These are phyloP conservation scores for Pterobdella sp. DNA, from an alignment of 2,888 invertebrate species.

Conservation along the genomic window DNA sequence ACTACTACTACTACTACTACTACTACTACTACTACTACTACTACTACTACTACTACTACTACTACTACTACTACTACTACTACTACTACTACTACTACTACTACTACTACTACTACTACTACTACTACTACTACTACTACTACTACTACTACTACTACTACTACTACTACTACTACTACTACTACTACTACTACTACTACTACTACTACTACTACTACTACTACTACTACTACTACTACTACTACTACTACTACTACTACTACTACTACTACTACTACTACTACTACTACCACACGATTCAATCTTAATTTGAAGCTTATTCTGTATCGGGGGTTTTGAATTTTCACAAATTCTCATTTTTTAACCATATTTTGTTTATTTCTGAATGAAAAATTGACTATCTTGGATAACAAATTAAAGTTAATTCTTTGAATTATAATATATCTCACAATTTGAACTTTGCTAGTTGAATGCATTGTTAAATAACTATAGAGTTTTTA, in stretches of 20 bases:
- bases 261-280: conserved; percentile 8
- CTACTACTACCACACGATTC: conserved; percentile 9
- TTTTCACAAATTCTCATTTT: no score
- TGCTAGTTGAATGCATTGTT: no score
- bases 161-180: conserved; percentile 8
- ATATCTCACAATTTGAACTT: no score
- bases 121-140: conserved; percentile 8
- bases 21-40: conserved; percentile 8
- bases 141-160: conserved; percentile 8
- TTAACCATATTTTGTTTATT: no score
- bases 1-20: conserved; percentile 8
- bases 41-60: conserved; percentile 8
- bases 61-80: conserved; percentile 8
- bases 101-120: conserved; percentile 8
- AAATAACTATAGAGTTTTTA: no score
- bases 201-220: conserved; percentile 8
- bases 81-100: conserved; percentile 8
- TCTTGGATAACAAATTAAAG: no score
- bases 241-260: conserved; percentile 8
- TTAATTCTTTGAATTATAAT: no score
- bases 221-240: conserved; percentile 8
- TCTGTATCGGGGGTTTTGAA: no score
- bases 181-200: conserved; percentile 8
- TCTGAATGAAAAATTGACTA: no score
- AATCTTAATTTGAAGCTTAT: no score